A percentile compares a stretch with the other conserved stretches of the same genome.
Conservation (phyloP, 2,797 vertebrate genomes). For the Notolepis coatsorum region DNA sequence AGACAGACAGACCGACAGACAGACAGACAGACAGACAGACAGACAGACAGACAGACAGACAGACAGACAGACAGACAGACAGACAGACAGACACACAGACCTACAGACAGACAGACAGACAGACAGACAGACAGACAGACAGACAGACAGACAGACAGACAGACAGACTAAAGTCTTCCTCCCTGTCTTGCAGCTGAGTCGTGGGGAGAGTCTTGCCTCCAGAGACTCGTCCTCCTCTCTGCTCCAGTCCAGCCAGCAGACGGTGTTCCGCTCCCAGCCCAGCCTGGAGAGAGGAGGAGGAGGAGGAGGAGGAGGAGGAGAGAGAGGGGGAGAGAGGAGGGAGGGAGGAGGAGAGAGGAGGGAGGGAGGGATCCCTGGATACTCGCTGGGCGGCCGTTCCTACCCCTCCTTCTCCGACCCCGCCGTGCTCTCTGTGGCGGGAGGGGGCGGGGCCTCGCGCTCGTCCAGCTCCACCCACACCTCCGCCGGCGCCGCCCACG, state of each 20-base stretch:
- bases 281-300: conserved; percentile 81
- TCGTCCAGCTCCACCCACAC: conserved; percentile 91
- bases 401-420: conserved; percentile 89
- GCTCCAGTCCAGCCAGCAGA: conserved; percentile 88
- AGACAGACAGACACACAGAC: too few species aligned
- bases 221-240: conserved; percentile 89
- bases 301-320: conserved; percentile 54
- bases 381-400: conserved; percentile 79
- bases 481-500: conserved; percentile 65
- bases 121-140: too few species aligned
- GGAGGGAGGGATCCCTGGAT: conserved; percentile 73
- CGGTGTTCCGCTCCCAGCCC: conserved; percentile 93
- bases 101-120: too few species aligned
- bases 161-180: too few species aligned
- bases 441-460: conserved; percentile 73
- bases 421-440: conserved; percentile 79
- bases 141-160: too few species aligned
- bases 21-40: too few species aligned
- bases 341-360: conserved; percentile 37
- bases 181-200: conserved; percentile 85
- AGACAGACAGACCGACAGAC: too few species aligned
- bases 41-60: too few species aligned
- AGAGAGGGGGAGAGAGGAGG: conserved; percentile 39
- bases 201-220: conserved; percentile 87
- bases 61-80: too few species aligned